These are phyloP conservation scores for Sminthurinus aureus DNA, from an alignment of 2,888 invertebrate genomes.

Conservation along the genomic window DNA sequence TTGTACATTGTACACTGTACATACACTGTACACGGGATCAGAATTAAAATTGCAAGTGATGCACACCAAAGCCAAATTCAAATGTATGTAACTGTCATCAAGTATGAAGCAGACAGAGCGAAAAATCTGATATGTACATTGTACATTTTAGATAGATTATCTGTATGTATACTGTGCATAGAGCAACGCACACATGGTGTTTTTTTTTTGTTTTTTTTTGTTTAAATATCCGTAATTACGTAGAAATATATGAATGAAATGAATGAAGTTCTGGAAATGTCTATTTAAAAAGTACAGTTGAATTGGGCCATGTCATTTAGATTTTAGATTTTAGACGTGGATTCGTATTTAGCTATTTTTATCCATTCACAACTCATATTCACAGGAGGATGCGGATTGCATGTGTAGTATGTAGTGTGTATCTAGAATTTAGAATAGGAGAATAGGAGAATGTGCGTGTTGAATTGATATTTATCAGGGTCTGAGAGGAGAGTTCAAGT, in stretches of 20 bases:
- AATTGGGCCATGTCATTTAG: neutral
- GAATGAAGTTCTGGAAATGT: no score
- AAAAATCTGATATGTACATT: no score
- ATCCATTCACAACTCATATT: neutral
- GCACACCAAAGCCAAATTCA: neutral
- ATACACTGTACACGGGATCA: neutral
- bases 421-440: conserved; percentile 5
- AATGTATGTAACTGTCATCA: neutral
- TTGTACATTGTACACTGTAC: neutral
- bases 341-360: neutral
- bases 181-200: no score
- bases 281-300: no score
- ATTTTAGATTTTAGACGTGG: neutral
- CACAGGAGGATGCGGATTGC: neutral
- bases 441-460: conserved; percentile 34
- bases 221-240: no score
- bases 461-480: conserved; percentile 32
- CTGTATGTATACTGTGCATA: no score
- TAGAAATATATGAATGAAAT: no score
- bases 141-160: no score
- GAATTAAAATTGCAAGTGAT: neutral
- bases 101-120: neutral
- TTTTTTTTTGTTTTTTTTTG: no score
- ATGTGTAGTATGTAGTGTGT: neutral
- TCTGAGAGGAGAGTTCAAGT: conserved; percentile 17